Evolutionary conservation across 2,113 vertebrate species (phyloP).

Genomic region (Chloropsis cyanopogon): DNA sequence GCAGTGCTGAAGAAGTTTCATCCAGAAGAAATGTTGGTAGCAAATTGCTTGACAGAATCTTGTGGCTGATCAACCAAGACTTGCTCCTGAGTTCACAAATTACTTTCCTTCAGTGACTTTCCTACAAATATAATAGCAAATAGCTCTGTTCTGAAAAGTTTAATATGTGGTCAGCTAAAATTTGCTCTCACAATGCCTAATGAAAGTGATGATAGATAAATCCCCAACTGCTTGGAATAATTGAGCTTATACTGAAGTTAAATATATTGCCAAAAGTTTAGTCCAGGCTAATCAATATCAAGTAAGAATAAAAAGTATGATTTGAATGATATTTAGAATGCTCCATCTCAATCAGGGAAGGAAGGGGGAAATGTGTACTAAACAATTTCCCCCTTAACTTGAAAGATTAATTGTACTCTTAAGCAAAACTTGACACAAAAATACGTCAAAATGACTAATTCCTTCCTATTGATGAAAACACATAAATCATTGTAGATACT

Average conservation of each 20-base stretch:
- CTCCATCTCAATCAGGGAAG: not conserved
- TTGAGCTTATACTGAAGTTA: not conserved
- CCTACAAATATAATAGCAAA: not conserved
- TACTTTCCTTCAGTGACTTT: not conserved
- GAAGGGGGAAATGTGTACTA: not conserved
- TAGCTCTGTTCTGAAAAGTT: not conserved
- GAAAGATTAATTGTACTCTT: slow-evolving; percentile 61
- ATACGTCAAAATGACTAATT: slow-evolving; percentile 21
- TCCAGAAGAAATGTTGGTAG: not conserved
- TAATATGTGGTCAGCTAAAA: not conserved
- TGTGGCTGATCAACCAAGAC: not conserved
- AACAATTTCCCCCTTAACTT: slow-evolving; percentile 21
- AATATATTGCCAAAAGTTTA: slow-evolving; percentile 16
- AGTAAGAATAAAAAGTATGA: not conserved
- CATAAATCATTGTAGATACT: slow-evolving; percentile 51
- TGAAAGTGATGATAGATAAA: not conserved
- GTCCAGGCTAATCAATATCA: slow-evolving; percentile 14
- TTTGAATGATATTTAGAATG: slow-evolving; percentile 13
- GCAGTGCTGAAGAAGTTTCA: not conserved
- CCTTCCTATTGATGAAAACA: slow-evolving; percentile 18
- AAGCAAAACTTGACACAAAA: slow-evolving; percentile 2
- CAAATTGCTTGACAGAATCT: not conserved
- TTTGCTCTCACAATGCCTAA: not conserved
- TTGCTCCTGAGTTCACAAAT: not conserved
- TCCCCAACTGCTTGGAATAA: not conserved